These are phyloP conservation scores for Rhinella marina DNA, from an alignment of 2,797 vertebrate genomes.

Conservation along the genomic window DNA sequence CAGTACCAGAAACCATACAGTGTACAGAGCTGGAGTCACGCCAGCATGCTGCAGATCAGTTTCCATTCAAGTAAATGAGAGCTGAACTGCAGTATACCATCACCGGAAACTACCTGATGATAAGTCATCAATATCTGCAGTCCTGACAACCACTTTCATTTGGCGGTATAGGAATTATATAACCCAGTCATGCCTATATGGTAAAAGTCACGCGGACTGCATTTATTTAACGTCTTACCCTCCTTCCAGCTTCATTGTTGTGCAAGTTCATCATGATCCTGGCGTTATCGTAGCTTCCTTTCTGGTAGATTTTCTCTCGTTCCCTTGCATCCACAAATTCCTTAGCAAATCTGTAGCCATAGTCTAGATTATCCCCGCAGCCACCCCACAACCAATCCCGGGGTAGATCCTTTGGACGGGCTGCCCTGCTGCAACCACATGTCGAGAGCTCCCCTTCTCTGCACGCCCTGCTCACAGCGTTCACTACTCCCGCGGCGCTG, in stretches of 20 bases:
- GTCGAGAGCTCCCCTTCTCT: constrained; percentile 95
- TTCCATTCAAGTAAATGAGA: too few relatives aligned
- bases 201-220: too few relatives aligned
- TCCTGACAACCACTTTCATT: too few relatives aligned
- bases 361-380: constrained; percentile 96
- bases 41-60: too few relatives aligned
- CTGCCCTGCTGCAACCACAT: constrained; percentile 93
- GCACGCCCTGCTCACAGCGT: constrained; percentile 95
- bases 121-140: too few relatives aligned
- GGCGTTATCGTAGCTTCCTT: constrained; percentile 87
- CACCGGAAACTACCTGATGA: too few relatives aligned
- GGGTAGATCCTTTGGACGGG: constrained; percentile 92
- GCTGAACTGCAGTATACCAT: too few relatives aligned
- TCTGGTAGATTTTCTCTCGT: constrained; percentile 89
- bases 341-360: constrained; percentile 95
- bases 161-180: too few relatives aligned
- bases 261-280: constrained; percentile 94
- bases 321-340: constrained; percentile 98
- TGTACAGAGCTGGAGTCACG: too few relatives aligned
- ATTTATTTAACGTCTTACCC: constrained; percentile 78
- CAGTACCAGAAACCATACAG: too few relatives aligned
- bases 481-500: constrained; percentile 94
- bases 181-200: too few relatives aligned
- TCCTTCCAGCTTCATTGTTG: constrained; percentile 94
- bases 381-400: constrained; percentile 98